These are phyloP conservation scores for Bombus ignitus DNA, from an alignment of 1,140 invertebrate genomes.

Conservation along the genomic window DNA sequence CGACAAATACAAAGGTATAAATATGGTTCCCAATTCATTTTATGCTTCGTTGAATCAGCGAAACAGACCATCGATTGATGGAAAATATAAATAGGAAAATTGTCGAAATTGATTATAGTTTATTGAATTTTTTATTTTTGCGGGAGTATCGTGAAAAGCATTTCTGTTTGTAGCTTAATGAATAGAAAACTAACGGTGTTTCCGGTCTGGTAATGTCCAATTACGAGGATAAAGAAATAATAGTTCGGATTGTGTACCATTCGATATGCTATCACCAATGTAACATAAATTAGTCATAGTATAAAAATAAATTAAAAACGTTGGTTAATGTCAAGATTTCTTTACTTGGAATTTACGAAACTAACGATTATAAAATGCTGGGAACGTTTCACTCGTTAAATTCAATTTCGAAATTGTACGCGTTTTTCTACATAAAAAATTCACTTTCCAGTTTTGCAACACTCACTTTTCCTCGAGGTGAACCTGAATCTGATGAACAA, in stretches of 20 bases:
- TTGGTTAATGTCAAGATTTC: not conserved
- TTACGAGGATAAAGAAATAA: not conserved
- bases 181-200: conserved; percentile 47
- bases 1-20: not conserved
- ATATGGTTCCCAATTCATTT: not conserved
- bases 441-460: conserved; percentile 20
- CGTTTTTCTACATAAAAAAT: conserved; percentile 5
- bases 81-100: not conserved
- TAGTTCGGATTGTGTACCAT: not conserved
- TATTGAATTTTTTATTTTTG: not conserved
- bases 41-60: not conserved
- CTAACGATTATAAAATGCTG: not conserved
- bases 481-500: not conserved
- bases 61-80: not conserved
- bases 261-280: not conserved
- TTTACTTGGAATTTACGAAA: not conserved
- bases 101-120: not conserved
- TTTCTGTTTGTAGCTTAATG: not conserved
- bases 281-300: not conserved
- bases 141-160: not conserved
- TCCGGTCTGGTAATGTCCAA: conserved; percentile 42
- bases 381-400: not conserved
- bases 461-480: too few species aligned
- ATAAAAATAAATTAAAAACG: too few species aligned
- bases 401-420: not conserved